phyloP scores from a whole-genome alignment of 2,113 vertebrate species.

The Cebus imitator region DNA sequence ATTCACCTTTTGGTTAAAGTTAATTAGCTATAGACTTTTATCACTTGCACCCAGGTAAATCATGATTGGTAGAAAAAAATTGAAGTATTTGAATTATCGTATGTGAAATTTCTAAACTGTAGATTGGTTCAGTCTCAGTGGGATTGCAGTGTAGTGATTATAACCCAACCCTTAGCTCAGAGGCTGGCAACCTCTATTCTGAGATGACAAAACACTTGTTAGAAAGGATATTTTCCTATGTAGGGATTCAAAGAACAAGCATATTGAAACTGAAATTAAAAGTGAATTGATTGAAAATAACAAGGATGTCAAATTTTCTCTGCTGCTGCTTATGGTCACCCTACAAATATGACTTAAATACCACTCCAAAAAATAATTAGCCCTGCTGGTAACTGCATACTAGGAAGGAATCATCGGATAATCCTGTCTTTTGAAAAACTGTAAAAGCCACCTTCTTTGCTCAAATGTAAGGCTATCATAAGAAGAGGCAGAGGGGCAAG shows the following conservation, averaged over 20 bases:
- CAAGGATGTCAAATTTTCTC: not conserved
- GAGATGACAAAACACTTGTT: accelerated
- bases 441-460: not conserved
- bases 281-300: not conserved
- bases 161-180: not conserved
- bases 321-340: not conserved
- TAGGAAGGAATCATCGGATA: not conserved
- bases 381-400: not conserved
- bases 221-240: not conserved
- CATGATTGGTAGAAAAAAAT: not conserved
- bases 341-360: not conserved
- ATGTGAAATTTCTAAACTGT: not conserved
- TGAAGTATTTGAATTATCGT: not conserved
- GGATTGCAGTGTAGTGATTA: not conserved
- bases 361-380: not conserved
- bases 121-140: not conserved
- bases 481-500: not conserved
- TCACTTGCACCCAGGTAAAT: not conserved
- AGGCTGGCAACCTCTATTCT: not conserved
- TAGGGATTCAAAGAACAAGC: not conserved
- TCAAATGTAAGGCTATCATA: not conserved
- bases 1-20: not conserved
- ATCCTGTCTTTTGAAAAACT: not conserved
- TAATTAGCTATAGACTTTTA: not conserved
- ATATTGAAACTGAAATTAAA: not conserved